Base-by-base conservation (phyloP, 2,888 invertebrate genomes). In the Malacosoma neustria region DNA sequence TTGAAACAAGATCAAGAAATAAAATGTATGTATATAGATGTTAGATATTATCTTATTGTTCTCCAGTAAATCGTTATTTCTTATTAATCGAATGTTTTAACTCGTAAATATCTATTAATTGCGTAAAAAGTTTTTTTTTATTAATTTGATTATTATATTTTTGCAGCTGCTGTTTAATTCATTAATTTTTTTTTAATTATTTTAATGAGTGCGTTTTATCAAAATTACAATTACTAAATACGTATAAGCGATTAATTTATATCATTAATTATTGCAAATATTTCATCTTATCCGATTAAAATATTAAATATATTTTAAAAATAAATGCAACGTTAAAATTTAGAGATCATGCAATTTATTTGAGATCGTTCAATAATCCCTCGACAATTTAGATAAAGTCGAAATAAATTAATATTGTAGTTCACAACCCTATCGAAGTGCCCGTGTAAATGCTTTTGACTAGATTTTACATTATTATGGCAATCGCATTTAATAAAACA, bases 341-440 rank as follows among this genome's bases (percentile, higher is more conserved):
- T 73, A 61, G 81, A 81, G 80, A 82, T 82, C 81, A 77, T 68
- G 55, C 42, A 65, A 66, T 54, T 61, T 60, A 63, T 42, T 68
- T 77, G 81, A 84, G 81, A 84, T 84, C 80, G 75, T 65, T 61
- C 58, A 62, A 59, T 63, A 61, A 58, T 64, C 57, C 61, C 61
- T 69, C 60, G 6, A 67, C 56, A 45, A 50, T 60, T 64, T 59
- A 64, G 46, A 57, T 51, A 22, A n/a, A 5, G 22, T 22, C 6
- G 60, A 44, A 60, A 56, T 49, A 34, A 63, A 73, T 58, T 73
- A 77, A 77, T 75, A 80, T 76, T 75, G 69, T 75, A 67, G 68
- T 67, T 84, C 84, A 84, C 82, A 84, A 84, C 84, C 82, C 82
- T 82, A 77, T 75, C 74, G 66, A 72, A 54, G 56, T 61, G 59